Conservation (phyloP, 2,113 vertebrate genomes). For the Trichomycterus rosablanca region DNA sequence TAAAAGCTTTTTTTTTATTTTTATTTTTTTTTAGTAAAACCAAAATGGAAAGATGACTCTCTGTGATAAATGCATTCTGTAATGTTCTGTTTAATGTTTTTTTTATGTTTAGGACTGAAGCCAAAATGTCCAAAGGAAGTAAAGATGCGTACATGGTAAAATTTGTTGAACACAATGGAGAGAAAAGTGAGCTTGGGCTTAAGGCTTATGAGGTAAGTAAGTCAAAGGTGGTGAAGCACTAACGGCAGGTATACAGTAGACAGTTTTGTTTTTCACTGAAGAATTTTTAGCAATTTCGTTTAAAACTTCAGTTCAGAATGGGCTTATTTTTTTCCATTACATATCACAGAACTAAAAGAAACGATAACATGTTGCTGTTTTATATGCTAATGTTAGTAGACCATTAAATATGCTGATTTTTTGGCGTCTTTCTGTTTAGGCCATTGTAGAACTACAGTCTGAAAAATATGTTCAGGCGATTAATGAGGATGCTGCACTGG, state of each 20-base stretch:
- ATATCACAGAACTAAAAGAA: too few species aligned
- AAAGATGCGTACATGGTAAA: slow-evolving; percentile 81
- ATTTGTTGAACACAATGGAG: slow-evolving; percentile 74
- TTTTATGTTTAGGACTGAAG: not conserved
- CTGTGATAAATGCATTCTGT: too few species aligned
- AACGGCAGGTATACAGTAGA: not conserved
- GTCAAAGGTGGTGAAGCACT: not conserved
- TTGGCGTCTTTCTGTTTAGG: slow-evolving; percentile 71
- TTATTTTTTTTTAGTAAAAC: too few species aligned
- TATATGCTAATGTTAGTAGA: too few species aligned
- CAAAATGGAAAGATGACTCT: too few species aligned
- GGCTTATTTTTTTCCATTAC: too few species aligned
- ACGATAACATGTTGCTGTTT: too few species aligned
- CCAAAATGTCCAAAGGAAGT: slow-evolving; percentile 70
- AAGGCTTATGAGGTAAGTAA: slow-evolving; percentile 86
- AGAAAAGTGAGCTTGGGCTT: slow-evolving; percentile 69
- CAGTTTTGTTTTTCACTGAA: slow-evolving; percentile 15
- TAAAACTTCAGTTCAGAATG: too few species aligned
- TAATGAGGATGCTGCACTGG: slow-evolving; percentile 72
- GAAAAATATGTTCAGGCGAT: slow-evolving; percentile 83
- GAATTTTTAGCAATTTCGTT: too few species aligned
- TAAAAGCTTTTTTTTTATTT: too few species aligned
- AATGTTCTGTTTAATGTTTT: too few species aligned
- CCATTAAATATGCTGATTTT: too few species aligned
- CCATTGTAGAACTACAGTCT: slow-evolving; percentile 88